Evolutionary conservation across 2,113 vertebrate species (phyloP), one percentile per base, ranked within the genome.

Genomic region (Prinia subflava): DNA sequence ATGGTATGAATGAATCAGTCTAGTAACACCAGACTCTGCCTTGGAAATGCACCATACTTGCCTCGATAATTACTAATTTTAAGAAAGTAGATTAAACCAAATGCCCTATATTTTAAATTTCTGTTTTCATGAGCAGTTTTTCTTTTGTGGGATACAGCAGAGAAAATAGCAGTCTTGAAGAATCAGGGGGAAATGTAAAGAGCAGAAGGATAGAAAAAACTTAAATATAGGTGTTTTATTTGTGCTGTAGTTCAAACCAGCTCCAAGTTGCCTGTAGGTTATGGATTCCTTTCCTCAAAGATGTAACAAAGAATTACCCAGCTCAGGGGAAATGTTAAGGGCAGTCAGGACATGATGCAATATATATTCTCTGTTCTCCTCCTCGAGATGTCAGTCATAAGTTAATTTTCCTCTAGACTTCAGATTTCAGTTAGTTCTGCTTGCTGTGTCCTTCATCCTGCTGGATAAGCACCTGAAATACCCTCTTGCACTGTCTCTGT

Each of bases 391-490:
- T 86, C 87, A 47, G 65, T 74, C 78, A 52, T 57, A 73, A 94
- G 71, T 95, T 94, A 90, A 80, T 95, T 96, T 94, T 94, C 71
- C 74, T 76, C 71, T 84, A 75, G 75, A 74, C 71, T 79, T 84
- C 49, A 62, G 49, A 65, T 57, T 90, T 87, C 83, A 84, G 50
- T 92, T 90, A 2, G 4, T 73, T 90, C 63, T 92, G 41, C 73
- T 86, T 94, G 50, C 79, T 63, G 46, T 80, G 87, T 82, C 93
- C 91, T 96, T 93, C 92, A 83, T 94, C 91, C 78, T 87, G 74
- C 57, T 93, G 85, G 82, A 73, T 90, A 64, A 96, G 90, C 86
- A 92, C 76, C 94, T 87, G 87, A 90, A 95, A 93, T 60, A 28
- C 77, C 74, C 50, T 33, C 33, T 89, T 80, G 39, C 46, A 57